Percentiles rank a stretch among this genome's conserved stretches.
phyloP scores from a whole-genome alignment of 1,140 invertebrate species.

The fruit fly (Drosophila melanogaster) region DNA sequence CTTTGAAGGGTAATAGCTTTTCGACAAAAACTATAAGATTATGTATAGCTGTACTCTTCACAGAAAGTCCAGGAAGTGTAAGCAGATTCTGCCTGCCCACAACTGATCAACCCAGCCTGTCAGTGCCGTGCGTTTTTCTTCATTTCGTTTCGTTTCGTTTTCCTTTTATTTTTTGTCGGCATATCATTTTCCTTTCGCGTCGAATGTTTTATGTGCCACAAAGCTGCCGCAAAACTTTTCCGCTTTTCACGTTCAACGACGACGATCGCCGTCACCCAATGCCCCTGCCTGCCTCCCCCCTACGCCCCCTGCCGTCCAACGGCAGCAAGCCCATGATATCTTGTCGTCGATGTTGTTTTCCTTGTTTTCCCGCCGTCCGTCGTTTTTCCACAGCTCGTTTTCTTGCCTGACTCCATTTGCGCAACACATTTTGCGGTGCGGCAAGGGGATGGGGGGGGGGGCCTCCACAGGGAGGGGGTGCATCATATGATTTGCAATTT shows the following conservation, averaged over 20 bases:
- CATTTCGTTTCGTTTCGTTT: neutral
- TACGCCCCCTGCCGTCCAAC: too few relatives aligned
- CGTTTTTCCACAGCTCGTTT: slow-evolving; percentile 40
- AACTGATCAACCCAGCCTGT: neutral
- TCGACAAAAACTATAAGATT: neutral
- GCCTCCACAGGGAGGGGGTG: slow-evolving; percentile 13
- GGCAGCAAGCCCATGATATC: slow-evolving; percentile 5
- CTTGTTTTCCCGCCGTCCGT: slow-evolving; percentile 51
- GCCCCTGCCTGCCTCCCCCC: slow-evolving; percentile 21
- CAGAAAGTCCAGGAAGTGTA: slow-evolving; percentile 19
- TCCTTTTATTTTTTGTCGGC: slow-evolving; percentile 21
- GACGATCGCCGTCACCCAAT: slow-evolving; percentile 79
- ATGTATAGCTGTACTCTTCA: neutral
- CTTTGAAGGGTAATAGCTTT: too few relatives aligned
- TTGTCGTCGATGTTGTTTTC: slow-evolving; percentile 66
- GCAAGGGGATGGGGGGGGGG: neutral
- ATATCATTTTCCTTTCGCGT: slow-evolving; percentile 53
- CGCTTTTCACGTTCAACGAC: slow-evolving; percentile 85
- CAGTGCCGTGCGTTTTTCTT: slow-evolving; percentile 3
- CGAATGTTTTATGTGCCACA: slow-evolving; percentile 70
- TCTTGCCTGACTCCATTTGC: slow-evolving; percentile 64
- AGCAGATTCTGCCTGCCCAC: slow-evolving; percentile 23
- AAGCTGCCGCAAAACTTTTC: slow-evolving; percentile 75
- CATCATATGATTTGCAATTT: slow-evolving; percentile 80
- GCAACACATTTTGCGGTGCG: slow-evolving; percentile 68